Conservation (phyloP, 2,797 vertebrate genomes). For the Gouania willdenowi region DNA sequence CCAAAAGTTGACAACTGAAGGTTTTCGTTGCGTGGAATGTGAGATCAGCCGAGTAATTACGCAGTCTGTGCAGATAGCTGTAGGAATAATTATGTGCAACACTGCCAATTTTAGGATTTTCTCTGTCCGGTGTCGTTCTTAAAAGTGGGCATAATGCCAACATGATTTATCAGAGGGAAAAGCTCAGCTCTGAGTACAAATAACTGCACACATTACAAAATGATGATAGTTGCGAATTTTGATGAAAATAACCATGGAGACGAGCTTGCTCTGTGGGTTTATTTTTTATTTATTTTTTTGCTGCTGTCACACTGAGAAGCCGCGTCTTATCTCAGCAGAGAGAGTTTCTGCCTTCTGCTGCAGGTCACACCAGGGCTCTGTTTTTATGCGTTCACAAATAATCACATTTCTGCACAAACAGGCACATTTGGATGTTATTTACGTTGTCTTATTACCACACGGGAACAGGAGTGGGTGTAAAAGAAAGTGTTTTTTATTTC, state of each 20-base stretch:
- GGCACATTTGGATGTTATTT: slow-evolving; percentile 21
- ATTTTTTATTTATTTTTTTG: slow-evolving; percentile 12
- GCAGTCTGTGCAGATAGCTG: not conserved
- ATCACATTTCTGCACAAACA: slow-evolving; percentile 6
- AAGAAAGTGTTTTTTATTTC: slow-evolving; percentile 17
- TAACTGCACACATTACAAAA: slow-evolving; percentile 15
- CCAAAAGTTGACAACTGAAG: not conserved
- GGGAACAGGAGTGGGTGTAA: slow-evolving; percentile 5
- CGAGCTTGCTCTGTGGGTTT: slow-evolving; percentile 18
- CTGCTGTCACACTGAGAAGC: slow-evolving; percentile 44
- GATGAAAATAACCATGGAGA: slow-evolving; percentile 38
- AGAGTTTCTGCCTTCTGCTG: slow-evolving; percentile 46
- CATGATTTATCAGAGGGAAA: too few relatives aligned
- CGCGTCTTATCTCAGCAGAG: slow-evolving; percentile 46
- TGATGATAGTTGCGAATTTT: slow-evolving; percentile 33
- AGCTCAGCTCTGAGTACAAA: slow-evolving; percentile 19
- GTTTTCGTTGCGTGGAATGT: not conserved
- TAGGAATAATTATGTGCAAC: slow-evolving; percentile 6
- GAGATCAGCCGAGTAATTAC: not conserved
- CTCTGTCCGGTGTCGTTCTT: too few relatives aligned
- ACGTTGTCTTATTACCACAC: slow-evolving; percentile 19
- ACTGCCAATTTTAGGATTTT: too few relatives aligned
- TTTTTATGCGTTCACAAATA: slow-evolving; percentile 19
- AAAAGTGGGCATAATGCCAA: too few relatives aligned
- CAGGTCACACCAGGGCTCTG: slow-evolving; percentile 38